Conservation (phyloP, 2,113 vertebrate genomes). For the Seriola quinqueradiata region DNA sequence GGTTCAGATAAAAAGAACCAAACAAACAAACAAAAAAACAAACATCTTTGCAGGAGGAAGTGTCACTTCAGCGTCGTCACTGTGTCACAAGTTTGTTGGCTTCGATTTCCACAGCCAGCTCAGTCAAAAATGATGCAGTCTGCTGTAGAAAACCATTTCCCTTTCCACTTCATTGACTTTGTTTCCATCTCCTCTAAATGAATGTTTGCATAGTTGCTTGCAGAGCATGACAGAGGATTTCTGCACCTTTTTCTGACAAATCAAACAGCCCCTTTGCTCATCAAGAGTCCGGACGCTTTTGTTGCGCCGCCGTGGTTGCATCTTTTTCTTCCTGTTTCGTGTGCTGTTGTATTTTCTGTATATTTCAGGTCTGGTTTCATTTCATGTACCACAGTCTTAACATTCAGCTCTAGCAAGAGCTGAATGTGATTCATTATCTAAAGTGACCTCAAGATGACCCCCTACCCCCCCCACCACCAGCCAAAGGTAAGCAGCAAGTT, state of each 20-base stretch:
- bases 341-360: neutral
- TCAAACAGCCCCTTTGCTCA: conserved; percentile 5
- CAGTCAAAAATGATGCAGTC: neutral
- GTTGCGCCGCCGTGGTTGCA: neutral
- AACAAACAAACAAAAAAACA: too few species aligned
- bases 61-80: neutral
- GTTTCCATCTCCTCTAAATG: conserved; percentile 13
- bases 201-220: conserved; percentile 22
- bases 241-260: conserved; percentile 1
- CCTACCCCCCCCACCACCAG: neutral
- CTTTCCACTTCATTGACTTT: conserved; percentile 14
- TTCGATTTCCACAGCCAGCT: neutral
- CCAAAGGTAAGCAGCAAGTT: conserved; percentile 37
- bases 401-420: conserved; percentile 15
- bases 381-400: neutral
- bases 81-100: neutral
- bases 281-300: neutral
- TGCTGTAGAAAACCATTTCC: conserved; percentile 6
- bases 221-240: conserved; percentile 3
- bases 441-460: conserved; percentile 63
- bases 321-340: neutral
- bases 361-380: neutral
- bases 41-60: neutral
- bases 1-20: neutral
- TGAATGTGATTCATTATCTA: conserved; percentile 28